Evolutionary conservation across 37 sponge, comb jelly and placozoan genomes (phyloP).

Genomic region (Corticium candelabrum): DNA sequence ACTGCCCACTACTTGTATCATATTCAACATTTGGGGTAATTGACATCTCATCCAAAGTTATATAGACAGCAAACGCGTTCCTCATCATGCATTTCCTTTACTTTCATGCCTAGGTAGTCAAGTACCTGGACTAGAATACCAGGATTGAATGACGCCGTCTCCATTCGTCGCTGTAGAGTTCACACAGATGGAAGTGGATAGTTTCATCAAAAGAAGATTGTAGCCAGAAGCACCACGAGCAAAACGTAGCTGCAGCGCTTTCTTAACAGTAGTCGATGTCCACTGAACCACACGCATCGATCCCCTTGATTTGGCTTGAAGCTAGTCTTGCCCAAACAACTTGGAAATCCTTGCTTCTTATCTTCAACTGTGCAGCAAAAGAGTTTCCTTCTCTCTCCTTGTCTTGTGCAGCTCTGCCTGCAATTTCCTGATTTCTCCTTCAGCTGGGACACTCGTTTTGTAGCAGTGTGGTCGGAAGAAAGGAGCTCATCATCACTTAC

Average conservation of each 20-base stretch:
- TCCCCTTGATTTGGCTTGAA: not conserved
- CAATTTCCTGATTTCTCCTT: too few species aligned
- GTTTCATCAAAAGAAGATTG: not conserved
- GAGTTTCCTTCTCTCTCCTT: too few species aligned
- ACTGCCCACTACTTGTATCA: not conserved
- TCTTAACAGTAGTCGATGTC: not conserved
- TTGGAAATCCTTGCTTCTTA: too few species aligned
- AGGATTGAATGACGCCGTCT: not conserved
- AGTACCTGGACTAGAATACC: not conserved
- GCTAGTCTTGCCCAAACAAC: not conserved
- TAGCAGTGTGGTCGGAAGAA: too few species aligned
- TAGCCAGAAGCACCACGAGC: not conserved
- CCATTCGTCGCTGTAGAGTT: not conserved
- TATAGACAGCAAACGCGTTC: not conserved
- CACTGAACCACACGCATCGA: not conserved
- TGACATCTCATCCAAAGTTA: not conserved
- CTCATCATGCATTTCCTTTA: not conserved
- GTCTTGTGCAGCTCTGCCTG: too few species aligned
- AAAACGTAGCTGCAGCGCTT: not conserved
- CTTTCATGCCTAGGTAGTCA: not conserved
- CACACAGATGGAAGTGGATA: not conserved
- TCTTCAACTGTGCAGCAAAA: too few species aligned
- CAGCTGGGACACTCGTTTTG: too few species aligned
- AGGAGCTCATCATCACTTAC: too few species aligned
- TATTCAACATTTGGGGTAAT: not conserved